Base-by-base conservation (phyloP, 2,113 vertebrate genomes). In the Oxyruncus cristatus region DNA sequence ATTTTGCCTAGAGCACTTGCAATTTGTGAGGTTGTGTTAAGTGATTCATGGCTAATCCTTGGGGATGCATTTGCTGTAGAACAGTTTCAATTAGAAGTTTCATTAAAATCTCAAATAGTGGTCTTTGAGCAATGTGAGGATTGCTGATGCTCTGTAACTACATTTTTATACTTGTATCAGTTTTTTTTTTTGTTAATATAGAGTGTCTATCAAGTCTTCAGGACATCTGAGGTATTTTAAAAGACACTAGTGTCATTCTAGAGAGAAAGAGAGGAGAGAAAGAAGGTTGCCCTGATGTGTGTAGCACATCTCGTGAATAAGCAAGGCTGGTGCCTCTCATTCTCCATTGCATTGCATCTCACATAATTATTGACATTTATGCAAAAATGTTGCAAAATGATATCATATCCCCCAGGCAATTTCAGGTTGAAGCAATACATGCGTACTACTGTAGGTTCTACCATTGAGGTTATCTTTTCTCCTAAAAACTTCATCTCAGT, bases 1-100 rank as follows among this genome's bases (percentile, higher is more conserved):
- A 71, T 58, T 20, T 6, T 78, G 70, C 73, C 50, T 56, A 50
- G 52, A 91, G 55, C 61, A 55, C 21, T 77, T 3, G 3, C 32
- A 84, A 56, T 81, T 87, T 93, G 18, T 92, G 79, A 91, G 55
- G 42, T 78, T 3, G 1, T 52, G 30, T 84, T 89, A 84, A 86
- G 52, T 55, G 61, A 89, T 92, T 93, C 22, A 4, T 52, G 47
- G 65, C 47, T 85, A 81, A 68, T 95, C 85, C 79, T 88, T 46
- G 62, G 50, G 33, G 71, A 10, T 0, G 0, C 83, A 53, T 68
- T 71, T 79, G 46, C 58, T 83, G 53, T 71, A 77, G 33, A 88
- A 27, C 58, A 80, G 22, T 73, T 96, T 61, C 52, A 58, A 50
- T 92, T 95, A 88, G 85, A 85, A 95, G 78, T 95, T 95, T 76